phyloP scores from a whole-genome alignment of 53 echinoderm and acorn worm species.

The Apostichopus leukothele region DNA sequence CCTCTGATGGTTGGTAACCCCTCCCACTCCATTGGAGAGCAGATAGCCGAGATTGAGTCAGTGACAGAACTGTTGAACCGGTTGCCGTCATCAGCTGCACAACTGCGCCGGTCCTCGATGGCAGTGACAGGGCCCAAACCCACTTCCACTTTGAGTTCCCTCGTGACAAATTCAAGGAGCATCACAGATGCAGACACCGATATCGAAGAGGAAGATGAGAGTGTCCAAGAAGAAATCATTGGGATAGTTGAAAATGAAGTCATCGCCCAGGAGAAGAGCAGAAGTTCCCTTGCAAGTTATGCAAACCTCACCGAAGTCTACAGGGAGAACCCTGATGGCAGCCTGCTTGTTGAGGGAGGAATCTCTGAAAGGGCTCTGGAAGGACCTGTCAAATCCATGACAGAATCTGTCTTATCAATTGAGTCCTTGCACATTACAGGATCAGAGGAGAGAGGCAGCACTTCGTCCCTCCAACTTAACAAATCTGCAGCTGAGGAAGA shows the following conservation, averaged over 20 bases:
- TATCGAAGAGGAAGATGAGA: slow-evolving; percentile 54
- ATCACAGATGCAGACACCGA: slow-evolving; percentile 4
- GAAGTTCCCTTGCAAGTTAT: slow-evolving; percentile 33
- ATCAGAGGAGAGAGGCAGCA: slow-evolving; percentile 56
- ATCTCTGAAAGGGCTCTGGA: slow-evolving; percentile 47
- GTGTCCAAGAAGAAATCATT: slow-evolving; percentile 61
- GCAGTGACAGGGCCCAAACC: background rate
- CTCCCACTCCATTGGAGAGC: background rate
- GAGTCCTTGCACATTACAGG: slow-evolving; percentile 51
- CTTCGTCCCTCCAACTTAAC: slow-evolving; percentile 35
- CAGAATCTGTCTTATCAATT: slow-evolving; percentile 73
- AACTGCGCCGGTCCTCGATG: slow-evolving; percentile 10
- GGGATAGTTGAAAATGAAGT: slow-evolving; percentile 84
- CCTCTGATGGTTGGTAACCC: background rate
- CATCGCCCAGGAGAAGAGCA: slow-evolving; percentile 61
- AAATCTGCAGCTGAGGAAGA: slow-evolving; percentile 56
- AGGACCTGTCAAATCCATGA: slow-evolving; percentile 50
- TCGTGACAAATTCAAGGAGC: background rate
- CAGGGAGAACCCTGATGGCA: slow-evolving; percentile 61
- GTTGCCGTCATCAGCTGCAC: slow-evolving; percentile 22
- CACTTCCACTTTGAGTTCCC: background rate
- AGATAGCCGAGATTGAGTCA: slow-evolving; percentile 9
- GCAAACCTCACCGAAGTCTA: slow-evolving; percentile 54
- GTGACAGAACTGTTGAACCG: slow-evolving; percentile 9
- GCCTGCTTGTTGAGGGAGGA: slow-evolving; percentile 64